Percentiles rank a stretch among this genome's conserved stretches.
phyloP scores from a whole-genome alignment of 1,140 invertebrate genomes.

The Elysia chlorotica region DNA sequence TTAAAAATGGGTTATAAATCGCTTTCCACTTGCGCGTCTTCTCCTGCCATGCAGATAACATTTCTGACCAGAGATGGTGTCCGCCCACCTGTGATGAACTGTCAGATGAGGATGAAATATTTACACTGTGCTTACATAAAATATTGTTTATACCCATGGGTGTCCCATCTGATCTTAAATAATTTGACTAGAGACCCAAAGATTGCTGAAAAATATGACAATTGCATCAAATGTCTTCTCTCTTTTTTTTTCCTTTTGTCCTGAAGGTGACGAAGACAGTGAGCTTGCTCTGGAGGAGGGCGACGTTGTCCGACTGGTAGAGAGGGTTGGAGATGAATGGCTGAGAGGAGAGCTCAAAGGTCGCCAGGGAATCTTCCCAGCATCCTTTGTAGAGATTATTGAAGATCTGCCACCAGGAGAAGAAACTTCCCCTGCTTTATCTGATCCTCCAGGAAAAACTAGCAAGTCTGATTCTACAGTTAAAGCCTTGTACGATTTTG shows the following conservation, averaged over 20 bases:
- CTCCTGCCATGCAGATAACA: too few species aligned
- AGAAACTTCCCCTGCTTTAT: too few species aligned
- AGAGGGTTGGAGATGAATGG: constrained; percentile 78
- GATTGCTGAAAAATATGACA: too few species aligned
- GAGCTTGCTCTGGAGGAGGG: constrained; percentile 70
- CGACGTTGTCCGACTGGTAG: constrained; percentile 67
- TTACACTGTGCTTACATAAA: background rate
- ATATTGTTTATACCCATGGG: background rate
- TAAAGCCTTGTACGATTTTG: constrained; percentile 68
- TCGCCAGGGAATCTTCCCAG: constrained; percentile 78
- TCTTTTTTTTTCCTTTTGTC: background rate
- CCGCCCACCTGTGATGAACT: background rate
- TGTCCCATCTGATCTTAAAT: background rate
- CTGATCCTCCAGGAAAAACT: too few species aligned
- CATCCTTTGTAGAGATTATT: constrained; percentile 73
- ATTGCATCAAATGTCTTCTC: too few species aligned
- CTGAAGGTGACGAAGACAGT: constrained; percentile 65
- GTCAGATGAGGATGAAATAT: background rate
- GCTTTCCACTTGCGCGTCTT: too few species aligned
- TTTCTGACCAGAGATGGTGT: too few species aligned
- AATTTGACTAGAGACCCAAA: background rate
- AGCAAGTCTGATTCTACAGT: too few species aligned
- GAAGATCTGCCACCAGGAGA: constrained; percentile 46
- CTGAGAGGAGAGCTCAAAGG: constrained; percentile 76
- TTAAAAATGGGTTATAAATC: too few species aligned